phyloP scores from a whole-genome alignment of 2,888 invertebrate species.

The Ormyrus labotus region DNA sequence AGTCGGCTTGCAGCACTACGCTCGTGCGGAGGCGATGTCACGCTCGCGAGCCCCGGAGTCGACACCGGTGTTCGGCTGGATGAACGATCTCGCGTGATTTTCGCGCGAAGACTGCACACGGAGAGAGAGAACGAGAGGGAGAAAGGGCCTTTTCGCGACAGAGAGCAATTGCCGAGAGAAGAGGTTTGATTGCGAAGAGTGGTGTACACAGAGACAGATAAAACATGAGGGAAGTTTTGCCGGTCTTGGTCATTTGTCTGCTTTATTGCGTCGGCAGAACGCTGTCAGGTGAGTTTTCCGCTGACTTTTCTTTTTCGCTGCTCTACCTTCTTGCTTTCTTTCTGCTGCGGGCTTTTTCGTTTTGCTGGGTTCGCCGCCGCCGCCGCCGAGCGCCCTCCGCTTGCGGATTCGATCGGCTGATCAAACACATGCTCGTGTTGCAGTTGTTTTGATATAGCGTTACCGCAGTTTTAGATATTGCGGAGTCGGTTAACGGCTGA shows the following conservation, averaged over 20 bases:
- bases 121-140: too few species aligned
- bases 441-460: slow-evolving; percentile 47
- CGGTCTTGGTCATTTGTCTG: slow-evolving; percentile 60
- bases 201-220: slow-evolving; percentile 46
- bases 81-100: background rate
- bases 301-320: background rate
- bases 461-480: slow-evolving; percentile 1
- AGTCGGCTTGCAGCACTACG: slow-evolving; percentile 55
- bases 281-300: slow-evolving; percentile 62
- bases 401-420: background rate
- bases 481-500: too few species aligned
- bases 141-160: too few species aligned
- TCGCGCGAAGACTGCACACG: background rate
- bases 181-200: too few species aligned
- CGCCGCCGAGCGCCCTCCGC: background rate
- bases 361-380: background rate
- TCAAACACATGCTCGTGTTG: slow-evolving; percentile 52
- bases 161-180: too few species aligned
- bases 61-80: background rate
- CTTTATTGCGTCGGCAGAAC: slow-evolving; percentile 60
- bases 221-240: slow-evolving; percentile 59
- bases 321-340: slow-evolving; percentile 2
- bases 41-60: background rate
- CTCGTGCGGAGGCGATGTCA: slow-evolving; percentile 42
- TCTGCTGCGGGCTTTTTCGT: background rate